Conservation (phyloP, 64 coral and sea anemone genomes). For the Porites australiensis region DNA sequence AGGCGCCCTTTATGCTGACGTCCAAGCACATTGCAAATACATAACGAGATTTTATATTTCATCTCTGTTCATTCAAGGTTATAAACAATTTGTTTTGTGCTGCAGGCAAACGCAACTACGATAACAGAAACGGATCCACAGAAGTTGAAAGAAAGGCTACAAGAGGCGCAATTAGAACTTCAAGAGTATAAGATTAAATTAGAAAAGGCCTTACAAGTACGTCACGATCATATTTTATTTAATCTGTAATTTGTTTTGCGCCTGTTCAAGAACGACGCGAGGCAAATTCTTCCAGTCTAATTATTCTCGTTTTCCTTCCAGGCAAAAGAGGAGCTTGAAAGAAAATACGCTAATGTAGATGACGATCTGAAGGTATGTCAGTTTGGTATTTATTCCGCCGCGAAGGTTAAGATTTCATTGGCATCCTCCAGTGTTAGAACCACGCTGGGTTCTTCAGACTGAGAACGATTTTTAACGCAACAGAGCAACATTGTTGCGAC, state of each 20-base stretch:
- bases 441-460: background rate
- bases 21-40: no score
- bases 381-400: background rate
- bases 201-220: slow-evolving; percentile 91
- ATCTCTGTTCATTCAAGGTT: no score
- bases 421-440: background rate
- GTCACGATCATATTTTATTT: background rate
- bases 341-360: slow-evolving; percentile 83
- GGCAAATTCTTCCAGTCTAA: background rate
- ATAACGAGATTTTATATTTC: no score
- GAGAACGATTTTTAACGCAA: background rate
- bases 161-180: slow-evolving; percentile 92
- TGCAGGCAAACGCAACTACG: slow-evolving; percentile 51
- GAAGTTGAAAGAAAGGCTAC: slow-evolving; percentile 92
- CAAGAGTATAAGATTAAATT: slow-evolving; percentile 97
- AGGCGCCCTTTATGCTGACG: no score
- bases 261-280: background rate
- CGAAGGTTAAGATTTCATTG: background rate
- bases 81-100: background rate
- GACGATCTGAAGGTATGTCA: slow-evolving; percentile 86
- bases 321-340: slow-evolving; percentile 95
- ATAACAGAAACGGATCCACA: slow-evolving; percentile 91
- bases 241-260: background rate
- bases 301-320: slow-evolving; percentile 31
- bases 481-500: no score